These are phyloP conservation scores for Dione juno DNA, from an alignment of 2,888 invertebrate genomes.

Conservation along the genomic window DNA sequence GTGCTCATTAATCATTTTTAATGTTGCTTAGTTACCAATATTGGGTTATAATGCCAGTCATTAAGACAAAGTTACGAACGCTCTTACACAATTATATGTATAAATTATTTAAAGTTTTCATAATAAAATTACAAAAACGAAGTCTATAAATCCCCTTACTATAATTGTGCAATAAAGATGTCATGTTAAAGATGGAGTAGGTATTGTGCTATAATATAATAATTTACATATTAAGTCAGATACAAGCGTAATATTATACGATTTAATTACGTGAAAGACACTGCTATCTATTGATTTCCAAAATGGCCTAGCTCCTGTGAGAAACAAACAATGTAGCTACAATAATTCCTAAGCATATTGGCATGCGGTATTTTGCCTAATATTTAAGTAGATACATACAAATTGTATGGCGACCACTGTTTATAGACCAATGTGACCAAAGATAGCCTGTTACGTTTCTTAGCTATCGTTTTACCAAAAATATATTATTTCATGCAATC, in stretches of 20 bases:
- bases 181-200: no score
- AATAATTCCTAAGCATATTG: not conserved
- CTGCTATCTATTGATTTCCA: not conserved
- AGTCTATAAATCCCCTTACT: no score
- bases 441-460: slow-evolving; percentile 38
- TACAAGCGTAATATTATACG: not conserved
- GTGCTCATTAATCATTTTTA: no score
- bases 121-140: no score
- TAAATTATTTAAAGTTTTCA: no score
- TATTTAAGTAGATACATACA: slow-evolving; percentile 6
- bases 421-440: slow-evolving; percentile 34
- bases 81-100: no score
- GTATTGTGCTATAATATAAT: not conserved
- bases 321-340: not conserved
- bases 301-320: not conserved
- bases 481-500: slow-evolving; percentile 13
- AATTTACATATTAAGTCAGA: not conserved
- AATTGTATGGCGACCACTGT: slow-evolving; percentile 24
- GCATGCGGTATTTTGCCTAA: not conserved
- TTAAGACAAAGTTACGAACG: no score
- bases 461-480: not conserved
- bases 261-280: not conserved
- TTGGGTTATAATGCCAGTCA: no score
- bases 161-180: no score
- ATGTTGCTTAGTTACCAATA: no score